phyloP scores from a whole-genome alignment of 2,888 invertebrate species.

The Napeogenes sylphis region DNA sequence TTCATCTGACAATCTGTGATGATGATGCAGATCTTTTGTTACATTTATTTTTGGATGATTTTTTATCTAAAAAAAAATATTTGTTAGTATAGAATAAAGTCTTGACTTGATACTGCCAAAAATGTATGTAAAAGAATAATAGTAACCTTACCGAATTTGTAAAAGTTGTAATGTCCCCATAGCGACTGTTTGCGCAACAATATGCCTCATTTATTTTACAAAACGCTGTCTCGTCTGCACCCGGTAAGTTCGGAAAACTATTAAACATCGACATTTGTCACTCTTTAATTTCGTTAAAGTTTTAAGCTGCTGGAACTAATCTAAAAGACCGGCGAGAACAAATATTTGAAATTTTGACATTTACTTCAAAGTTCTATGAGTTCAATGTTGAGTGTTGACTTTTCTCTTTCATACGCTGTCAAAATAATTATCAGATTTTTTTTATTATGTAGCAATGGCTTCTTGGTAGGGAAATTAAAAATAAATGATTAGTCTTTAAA shows the following conservation, averaged over 20 bases:
- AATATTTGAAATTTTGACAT: slow-evolving; percentile 4
- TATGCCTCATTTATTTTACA: slow-evolving; percentile 81
- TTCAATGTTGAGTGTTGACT: not conserved
- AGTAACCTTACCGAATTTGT: slow-evolving; percentile 78
- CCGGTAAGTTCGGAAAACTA: slow-evolving; percentile 72
- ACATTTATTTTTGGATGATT: slow-evolving; percentile 84
- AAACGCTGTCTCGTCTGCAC: slow-evolving; percentile 74
- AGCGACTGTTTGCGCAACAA: slow-evolving; percentile 76
- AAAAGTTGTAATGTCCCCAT: slow-evolving; percentile 76
- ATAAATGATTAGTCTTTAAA: too few species aligned
- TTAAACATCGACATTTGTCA: slow-evolving; percentile 71
- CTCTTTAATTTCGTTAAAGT: slow-evolving; percentile 12
- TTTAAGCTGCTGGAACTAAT: slow-evolving; percentile 9
- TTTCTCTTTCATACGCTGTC: not conserved
- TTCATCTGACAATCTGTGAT: slow-evolving; percentile 73
- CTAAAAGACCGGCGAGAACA: slow-evolving; percentile 34
- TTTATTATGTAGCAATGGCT: not conserved
- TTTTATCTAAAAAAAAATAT: slow-evolving; percentile 68
- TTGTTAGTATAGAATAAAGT: too few species aligned
- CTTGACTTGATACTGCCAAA: not conserved
- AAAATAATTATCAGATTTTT: not conserved
- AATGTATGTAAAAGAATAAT: slow-evolving; percentile 22
- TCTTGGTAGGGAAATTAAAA: not conserved
- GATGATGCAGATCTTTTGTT: slow-evolving; percentile 80
- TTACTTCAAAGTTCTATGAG: too few species aligned